These are phyloP conservation scores for Paracentrotus lividus DNA, from an alignment of 53 echinoderm and acorn worm genomes.

Conservation along the genomic window DNA sequence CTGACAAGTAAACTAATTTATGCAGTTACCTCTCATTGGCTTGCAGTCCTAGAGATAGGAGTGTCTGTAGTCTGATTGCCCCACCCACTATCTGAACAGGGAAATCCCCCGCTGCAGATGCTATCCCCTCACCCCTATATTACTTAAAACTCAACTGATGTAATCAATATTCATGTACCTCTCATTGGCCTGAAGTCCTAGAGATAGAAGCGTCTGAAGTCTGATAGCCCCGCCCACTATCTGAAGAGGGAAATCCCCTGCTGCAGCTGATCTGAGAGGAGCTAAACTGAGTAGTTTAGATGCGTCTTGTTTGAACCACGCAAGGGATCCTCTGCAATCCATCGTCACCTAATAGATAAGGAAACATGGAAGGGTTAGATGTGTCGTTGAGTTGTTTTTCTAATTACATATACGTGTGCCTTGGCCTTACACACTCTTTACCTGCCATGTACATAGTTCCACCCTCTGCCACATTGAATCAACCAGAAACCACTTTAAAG, in stretches of 20 bases:
- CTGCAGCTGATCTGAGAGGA: slow-evolving; percentile 57
- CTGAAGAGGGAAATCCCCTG: slow-evolving; percentile 60
- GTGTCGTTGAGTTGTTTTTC: not conserved
- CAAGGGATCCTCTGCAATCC: slow-evolving; percentile 41
- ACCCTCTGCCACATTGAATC: no score
- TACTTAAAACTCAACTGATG: no score
- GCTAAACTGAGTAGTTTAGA: slow-evolving; percentile 31
- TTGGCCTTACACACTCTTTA: no score
- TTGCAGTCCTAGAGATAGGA: slow-evolving; percentile 44
- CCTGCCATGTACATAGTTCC: no score
- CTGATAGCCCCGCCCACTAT: slow-evolving; percentile 44
- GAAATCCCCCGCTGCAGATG: slow-evolving; percentile 64
- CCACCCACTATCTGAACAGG: slow-evolving; percentile 31
- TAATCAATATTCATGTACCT: slow-evolving; percentile 38
- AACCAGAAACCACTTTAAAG: no score
- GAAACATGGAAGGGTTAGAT: not conserved
- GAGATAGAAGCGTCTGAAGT: slow-evolving; percentile 37
- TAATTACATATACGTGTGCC: no score
- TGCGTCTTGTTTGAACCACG: slow-evolving; percentile 56
- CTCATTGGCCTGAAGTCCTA: slow-evolving; percentile 43
- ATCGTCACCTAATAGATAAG: not conserved
- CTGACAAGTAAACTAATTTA: no score
- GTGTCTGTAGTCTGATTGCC: slow-evolving; percentile 55
- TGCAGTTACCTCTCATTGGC: slow-evolving; percentile 60
- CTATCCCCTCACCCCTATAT: no score